These are phyloP conservation scores for Platygyra sinensis DNA, from an alignment of 64 coral and sea anemone species.

Conservation along the genomic window DNA sequence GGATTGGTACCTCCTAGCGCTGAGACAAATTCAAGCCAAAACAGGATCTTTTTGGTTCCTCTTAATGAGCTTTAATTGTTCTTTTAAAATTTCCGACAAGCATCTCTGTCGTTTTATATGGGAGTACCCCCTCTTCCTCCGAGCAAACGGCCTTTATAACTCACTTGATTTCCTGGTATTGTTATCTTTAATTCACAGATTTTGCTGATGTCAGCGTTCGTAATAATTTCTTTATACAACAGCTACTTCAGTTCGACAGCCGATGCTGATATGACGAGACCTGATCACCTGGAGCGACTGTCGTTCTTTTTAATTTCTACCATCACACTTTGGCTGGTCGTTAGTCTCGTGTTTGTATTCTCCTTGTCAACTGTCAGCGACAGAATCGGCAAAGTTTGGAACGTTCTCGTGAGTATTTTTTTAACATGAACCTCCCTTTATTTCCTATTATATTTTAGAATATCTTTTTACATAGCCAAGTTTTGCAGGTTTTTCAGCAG, in stretches of 20 bases:
- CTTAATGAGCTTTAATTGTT: too few species aligned
- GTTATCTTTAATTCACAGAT: neutral
- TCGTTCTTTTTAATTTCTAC: neutral
- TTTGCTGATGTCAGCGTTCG: constrained; percentile 9
- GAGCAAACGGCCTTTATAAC: neutral
- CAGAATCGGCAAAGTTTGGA: constrained; percentile 1
- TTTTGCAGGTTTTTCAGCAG: too few species aligned
- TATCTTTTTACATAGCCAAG: neutral
- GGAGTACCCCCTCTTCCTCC: too few species aligned
- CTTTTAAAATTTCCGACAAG: too few species aligned
- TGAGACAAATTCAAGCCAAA: too few species aligned
- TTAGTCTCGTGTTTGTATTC: neutral
- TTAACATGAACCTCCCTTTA: neutral
- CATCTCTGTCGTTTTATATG: too few species aligned
- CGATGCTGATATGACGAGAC: neutral
- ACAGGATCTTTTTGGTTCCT: too few species aligned
- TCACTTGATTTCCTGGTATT: neutral
- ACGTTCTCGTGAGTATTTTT: neutral
- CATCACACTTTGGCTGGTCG: neutral
- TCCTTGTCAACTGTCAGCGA: neutral
- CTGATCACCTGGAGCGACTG: neutral
- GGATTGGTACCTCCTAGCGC: too few species aligned
- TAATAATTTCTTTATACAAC: neutral
- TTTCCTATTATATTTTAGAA: neutral
- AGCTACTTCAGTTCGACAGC: neutral